Conservation (phyloP, 2,888 invertebrate genomes). For the Mythimna albipuncta region DNA sequence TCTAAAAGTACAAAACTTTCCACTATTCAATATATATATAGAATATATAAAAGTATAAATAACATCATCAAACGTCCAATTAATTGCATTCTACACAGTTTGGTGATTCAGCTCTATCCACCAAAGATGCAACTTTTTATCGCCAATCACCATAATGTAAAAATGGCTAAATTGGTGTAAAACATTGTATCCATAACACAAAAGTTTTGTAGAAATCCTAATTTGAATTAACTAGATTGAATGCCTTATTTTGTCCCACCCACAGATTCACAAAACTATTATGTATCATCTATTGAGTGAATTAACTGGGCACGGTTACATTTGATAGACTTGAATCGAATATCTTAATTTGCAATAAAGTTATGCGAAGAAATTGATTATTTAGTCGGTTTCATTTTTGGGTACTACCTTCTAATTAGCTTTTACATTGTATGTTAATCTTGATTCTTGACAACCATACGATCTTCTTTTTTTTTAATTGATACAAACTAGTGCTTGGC, state of each 20-base stretch:
- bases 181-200: background rate
- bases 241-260: constrained; percentile 16
- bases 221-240: background rate
- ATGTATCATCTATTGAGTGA: constrained; percentile 10
- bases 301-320: constrained; percentile 16
- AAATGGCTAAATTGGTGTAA: background rate
- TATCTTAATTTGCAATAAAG: constrained; percentile 37
- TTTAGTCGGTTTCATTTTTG: background rate
- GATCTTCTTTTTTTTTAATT: too few relatives aligned
- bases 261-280: constrained; percentile 31
- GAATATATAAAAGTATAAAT: too few relatives aligned
- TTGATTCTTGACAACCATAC: background rate
- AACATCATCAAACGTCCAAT: too few relatives aligned
- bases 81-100: too few relatives aligned
- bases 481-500: too few relatives aligned
- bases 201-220: constrained; percentile 15
- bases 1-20: too few relatives aligned
- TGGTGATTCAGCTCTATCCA: too few relatives aligned
- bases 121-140: too few relatives aligned
- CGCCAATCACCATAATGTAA: too few relatives aligned
- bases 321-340: constrained; percentile 18
- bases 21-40: too few relatives aligned
- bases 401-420: background rate
- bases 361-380: background rate
- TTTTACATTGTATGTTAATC: background rate